These are phyloP conservation scores for Oreonectes daqikongensis DNA, from an alignment of 2,797 vertebrate species.

Conservation along the genomic window DNA sequence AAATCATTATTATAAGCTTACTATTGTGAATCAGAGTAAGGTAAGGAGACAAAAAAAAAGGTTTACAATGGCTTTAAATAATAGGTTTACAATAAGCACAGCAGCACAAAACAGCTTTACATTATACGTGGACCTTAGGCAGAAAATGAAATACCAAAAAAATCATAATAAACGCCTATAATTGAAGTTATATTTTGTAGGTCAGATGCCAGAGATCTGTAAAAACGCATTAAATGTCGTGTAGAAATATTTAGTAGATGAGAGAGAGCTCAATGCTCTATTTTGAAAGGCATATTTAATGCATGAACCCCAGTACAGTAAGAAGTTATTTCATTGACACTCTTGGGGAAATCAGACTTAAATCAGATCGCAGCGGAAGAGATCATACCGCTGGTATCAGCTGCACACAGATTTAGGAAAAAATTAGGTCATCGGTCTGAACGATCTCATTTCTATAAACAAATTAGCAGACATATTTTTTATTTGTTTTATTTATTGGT, in stretches of 20 bases:
- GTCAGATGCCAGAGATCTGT: constrained; percentile 5
- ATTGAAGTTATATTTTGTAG: constrained; percentile 27
- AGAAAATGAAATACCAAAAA: not conserved
- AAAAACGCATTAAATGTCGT: constrained; percentile 18
- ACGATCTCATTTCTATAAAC: constrained; percentile 8
- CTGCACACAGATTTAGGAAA: constrained; percentile 7
- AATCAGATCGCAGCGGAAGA: not conserved
- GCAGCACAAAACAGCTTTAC: not conserved
- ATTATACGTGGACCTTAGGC: not conserved
- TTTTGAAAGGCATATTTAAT: constrained; percentile 48
- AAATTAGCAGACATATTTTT: not conserved
- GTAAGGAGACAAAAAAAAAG: too few species aligned
- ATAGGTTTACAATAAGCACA: too few species aligned
- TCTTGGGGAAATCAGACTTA: constrained; percentile 31
- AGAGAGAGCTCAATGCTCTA: constrained; percentile 16
- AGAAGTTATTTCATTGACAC: constrained; percentile 34
- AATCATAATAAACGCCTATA: too few species aligned
- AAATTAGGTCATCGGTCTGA: constrained; percentile 19
- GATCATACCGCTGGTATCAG: constrained; percentile 10
- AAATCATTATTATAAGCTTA: too few species aligned
- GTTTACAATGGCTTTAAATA: not conserved
- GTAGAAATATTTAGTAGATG: constrained; percentile 22
- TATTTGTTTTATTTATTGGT: constrained; percentile 2
- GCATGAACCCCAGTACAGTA: constrained; percentile 38
- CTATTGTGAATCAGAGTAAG: too few species aligned